Evolutionary conservation across 1,140 invertebrate genomes (phyloP), one percentile per base, ranked within the genome.

Genomic region (Palaemon carinicauda): DNA sequence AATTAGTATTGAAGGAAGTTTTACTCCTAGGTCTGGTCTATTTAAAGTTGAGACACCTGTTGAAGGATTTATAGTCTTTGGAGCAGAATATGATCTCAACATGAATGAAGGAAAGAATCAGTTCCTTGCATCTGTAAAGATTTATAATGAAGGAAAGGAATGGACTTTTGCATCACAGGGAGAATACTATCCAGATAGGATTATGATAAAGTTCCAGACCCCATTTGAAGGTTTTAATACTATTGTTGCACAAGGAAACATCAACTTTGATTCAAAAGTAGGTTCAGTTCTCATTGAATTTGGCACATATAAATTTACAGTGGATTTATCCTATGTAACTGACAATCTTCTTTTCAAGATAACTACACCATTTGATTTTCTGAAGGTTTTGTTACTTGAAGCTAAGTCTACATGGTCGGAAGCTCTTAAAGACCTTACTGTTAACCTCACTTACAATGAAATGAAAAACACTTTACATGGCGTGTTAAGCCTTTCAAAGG

Each of bases 141-240:
- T 86, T 21, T 80, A 19, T 24, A 77, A 80, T 9, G 73, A 80
- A 54, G 27, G 33, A 19, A 19, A 78, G 24, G 83, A 86, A 51
- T 86, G 77, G 56, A 41, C 69, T 19, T 86, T 86, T 31, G 41
- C 50, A 27, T 27, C 83, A 21, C 33, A 86, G 50, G 83, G 75
- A 19, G 56, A 56, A n/a, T 86, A 80, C 51, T 52, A n/a, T 17
- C 9, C 19, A 3, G 60, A 86, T n/a, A 86, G n/a, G 19, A 54
- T 86, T 73, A 50, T 56, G 3, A 56, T 83, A 19, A 80, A 71
- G 17, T 81, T 88, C 80, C 65, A 82, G 33, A 88, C 83, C 0
- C 88, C 88, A 14, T 82, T 88, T 60, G 73, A 81, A 54, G 79
- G 71, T 4, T 88, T 75, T 54, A 41, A 81, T 24, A 75, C 33